Evolutionary conservation across 1,140 invertebrate genomes (phyloP).

Genomic region (Ooceraea biroi): DNA sequence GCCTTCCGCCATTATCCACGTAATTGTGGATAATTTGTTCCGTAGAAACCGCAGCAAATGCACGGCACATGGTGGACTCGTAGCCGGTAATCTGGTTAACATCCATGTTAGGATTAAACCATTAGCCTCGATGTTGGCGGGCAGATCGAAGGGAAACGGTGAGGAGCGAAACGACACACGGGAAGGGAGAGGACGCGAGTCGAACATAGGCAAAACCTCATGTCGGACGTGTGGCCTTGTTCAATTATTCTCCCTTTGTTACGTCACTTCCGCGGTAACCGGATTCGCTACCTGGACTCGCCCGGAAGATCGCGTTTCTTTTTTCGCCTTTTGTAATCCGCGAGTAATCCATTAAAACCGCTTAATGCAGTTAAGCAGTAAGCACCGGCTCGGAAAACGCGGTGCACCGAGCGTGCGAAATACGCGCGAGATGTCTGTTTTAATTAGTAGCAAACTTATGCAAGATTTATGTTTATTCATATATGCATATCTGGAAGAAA

Average conservation of each 20-base stretch:
- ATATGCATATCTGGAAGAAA: neutral
- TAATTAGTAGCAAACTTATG: constrained; percentile 17
- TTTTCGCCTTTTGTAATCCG: constrained; percentile 53
- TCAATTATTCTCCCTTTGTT: constrained; percentile 69
- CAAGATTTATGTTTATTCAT: neutral
- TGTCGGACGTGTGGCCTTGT: constrained; percentile 59
- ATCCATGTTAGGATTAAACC: constrained; percentile 82
- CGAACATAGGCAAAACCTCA: constrained; percentile 46
- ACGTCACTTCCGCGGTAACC: constrained; percentile 52
- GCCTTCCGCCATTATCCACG: constrained; percentile 72
- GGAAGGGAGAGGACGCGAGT: neutral
- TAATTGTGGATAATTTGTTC: constrained; percentile 83
- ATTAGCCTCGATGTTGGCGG: constrained; percentile 71
- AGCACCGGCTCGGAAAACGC: constrained; percentile 21
- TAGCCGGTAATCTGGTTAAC: constrained; percentile 82
- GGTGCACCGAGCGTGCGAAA: constrained; percentile 2
- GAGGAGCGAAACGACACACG: constrained; percentile 6
- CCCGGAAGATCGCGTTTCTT: constrained; percentile 45
- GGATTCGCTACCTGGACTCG: constrained; percentile 24
- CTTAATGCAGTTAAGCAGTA: constrained; percentile 53
- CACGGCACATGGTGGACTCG: constrained; percentile 54
- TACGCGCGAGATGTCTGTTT: constrained; percentile 23
- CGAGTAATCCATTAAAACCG: constrained; percentile 56
- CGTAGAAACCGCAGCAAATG: constrained; percentile 75
- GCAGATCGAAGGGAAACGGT: constrained; percentile 43